Percentiles rank a stretch among this genome's conserved stretches.
Evolutionary conservation across 2,797 vertebrate species (phyloP).

Genomic region (Harpagifer antarcticus): DNA sequence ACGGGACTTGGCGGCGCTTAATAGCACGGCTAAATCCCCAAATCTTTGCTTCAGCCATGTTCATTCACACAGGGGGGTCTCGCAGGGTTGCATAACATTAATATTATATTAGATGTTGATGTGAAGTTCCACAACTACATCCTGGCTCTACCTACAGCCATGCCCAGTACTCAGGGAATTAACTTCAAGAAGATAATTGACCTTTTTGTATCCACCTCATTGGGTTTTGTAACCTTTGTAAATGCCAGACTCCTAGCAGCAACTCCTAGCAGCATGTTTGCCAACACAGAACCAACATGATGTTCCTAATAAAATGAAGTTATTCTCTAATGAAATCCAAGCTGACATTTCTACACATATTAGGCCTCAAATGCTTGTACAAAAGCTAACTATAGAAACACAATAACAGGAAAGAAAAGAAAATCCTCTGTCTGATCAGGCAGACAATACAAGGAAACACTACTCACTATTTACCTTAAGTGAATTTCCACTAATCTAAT

Average conservation of each 20-base stretch:
- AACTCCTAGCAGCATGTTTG: neutral
- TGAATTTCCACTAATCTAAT: conserved; percentile 9
- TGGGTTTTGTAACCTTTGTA: no score
- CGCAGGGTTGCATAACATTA: conserved; percentile 45
- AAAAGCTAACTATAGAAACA: neutral
- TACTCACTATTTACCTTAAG: neutral
- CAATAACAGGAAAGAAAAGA: neutral
- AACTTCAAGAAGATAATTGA: neutral
- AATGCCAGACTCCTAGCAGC: neutral
- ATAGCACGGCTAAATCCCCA: conserved; percentile 46
- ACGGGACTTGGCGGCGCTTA: conserved; percentile 39
- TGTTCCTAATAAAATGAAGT: neutral
- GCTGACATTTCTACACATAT: neutral
- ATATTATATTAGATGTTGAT: conserved; percentile 35
- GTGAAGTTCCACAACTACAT: conserved; percentile 25
- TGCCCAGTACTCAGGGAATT: neutral
- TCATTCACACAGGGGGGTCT: conserved; percentile 38
- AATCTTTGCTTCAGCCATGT: conserved; percentile 50
- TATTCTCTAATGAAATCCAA: conserved; percentile 12
- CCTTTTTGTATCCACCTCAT: no score
- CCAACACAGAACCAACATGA: conserved; percentile 5
- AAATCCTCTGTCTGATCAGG: neutral
- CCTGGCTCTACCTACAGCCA: conserved; percentile 15
- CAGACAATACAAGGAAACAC: conserved; percentile 28
- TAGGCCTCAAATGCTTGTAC: conserved; percentile 2